These are phyloP conservation scores for Heliconius congener DNA, from an alignment of 1,140 invertebrate genomes.

Conservation along the genomic window DNA sequence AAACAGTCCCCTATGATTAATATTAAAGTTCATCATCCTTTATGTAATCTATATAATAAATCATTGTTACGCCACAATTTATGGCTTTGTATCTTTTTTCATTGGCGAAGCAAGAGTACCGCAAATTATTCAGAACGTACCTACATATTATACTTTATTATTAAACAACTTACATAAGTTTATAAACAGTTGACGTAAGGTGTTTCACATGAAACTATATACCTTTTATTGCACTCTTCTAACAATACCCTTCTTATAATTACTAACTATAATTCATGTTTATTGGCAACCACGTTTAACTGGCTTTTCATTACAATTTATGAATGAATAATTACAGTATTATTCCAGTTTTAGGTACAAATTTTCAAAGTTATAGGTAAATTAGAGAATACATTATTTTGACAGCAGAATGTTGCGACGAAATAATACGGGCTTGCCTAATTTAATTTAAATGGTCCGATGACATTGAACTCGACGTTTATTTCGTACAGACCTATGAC, in stretches of 20 bases:
- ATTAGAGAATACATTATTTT: not conserved
- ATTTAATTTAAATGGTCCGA: slow-evolving; percentile 1
- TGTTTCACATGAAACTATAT: no score
- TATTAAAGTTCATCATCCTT: not conserved
- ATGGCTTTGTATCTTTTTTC: no score
- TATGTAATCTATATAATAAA: not conserved
- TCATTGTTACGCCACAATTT: no score
- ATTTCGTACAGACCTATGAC: not conserved
- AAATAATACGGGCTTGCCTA: slow-evolving; percentile 2
- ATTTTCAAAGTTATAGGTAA: not conserved
- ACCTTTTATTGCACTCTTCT: no score
- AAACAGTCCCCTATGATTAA: not conserved
- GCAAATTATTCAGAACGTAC: no score
- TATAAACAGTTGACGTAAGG: no score
- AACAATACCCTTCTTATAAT: not conserved
- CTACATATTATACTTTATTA: no score
- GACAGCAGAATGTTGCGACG: not conserved
- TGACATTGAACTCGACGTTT: not conserved
- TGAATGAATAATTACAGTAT: not conserved
- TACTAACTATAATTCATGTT: not conserved
- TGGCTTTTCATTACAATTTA: not conserved
- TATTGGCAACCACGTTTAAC: not conserved
- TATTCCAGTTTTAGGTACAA: not conserved
- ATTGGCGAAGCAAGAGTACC: no score
- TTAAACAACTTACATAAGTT: no score